These are phyloP conservation scores for Progne subis DNA, from an alignment of 2,113 vertebrate genomes.

Conservation along the genomic window DNA sequence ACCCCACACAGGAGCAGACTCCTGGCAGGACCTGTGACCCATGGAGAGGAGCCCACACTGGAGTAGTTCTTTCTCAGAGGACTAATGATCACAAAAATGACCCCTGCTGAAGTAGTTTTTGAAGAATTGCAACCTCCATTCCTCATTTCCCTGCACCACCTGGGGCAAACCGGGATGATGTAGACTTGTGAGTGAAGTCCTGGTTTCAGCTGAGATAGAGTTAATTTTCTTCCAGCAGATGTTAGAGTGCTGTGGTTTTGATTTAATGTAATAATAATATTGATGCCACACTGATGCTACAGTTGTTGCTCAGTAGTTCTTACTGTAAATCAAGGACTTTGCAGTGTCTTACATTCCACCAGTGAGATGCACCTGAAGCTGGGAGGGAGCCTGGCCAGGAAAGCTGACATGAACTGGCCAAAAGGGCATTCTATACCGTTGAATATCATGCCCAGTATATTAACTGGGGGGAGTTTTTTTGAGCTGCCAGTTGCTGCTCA, in stretches of 20 bases:
- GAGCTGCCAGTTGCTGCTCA: neutral
- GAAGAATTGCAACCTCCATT: neutral
- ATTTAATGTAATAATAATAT: neutral
- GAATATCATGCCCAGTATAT: neutral
- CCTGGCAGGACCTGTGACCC: neutral
- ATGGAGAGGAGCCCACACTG: neutral
- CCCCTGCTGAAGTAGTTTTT: neutral
- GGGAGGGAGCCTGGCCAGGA: neutral
- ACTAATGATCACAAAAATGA: neutral
- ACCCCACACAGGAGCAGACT: too few species aligned
- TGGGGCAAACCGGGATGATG: fast-evolving
- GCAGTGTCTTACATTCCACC: neutral
- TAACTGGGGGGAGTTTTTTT: neutral
- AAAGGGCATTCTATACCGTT: neutral
- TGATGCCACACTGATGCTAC: neutral
- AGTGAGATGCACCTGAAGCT: neutral
- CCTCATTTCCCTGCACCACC: neutral
- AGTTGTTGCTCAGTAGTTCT: neutral
- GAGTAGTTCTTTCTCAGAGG: neutral
- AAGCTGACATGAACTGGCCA: neutral
- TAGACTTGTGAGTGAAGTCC: neutral
- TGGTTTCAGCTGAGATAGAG: neutral
- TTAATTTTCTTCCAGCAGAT: neutral
- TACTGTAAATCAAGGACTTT: neutral
- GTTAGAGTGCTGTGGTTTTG: neutral